These are phyloP conservation scores for Bergia puertoricense DNA, from an alignment of 92 coral and sea anemone genomes.

Conservation along the genomic window DNA sequence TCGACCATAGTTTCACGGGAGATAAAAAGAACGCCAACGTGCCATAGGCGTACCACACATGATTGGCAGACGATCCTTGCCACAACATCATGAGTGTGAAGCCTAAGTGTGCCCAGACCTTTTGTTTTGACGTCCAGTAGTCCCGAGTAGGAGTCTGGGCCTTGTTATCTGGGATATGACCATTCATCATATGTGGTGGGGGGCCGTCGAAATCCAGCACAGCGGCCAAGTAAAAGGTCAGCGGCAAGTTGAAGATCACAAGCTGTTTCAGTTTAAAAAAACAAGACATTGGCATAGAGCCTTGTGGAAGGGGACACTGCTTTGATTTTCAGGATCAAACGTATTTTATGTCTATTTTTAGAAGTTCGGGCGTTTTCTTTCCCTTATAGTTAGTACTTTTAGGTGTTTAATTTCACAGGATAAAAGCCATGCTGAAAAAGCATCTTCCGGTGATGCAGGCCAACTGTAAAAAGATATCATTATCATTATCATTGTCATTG, in stretches of 20 bases:
- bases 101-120: conserved; percentile 56
- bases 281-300: not conserved
- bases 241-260: conserved; percentile 74
- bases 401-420: no score
- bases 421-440: no score
- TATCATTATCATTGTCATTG: no score
- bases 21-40: conserved; percentile 74
- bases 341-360: no score
- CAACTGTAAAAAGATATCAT: no score
- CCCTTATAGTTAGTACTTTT: no score
- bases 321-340: no score
- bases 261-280: conserved; percentile 53
- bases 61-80: conserved; percentile 75
- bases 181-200: conserved; percentile 28
- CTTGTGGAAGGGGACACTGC: no score
- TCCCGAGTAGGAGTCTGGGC: conserved; percentile 39
- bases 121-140: conserved; percentile 42
- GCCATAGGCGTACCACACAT: conserved; percentile 80
- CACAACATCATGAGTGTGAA: conserved; percentile 61
- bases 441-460: no score
- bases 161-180: conserved; percentile 15
- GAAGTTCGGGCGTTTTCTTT: no score
- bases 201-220: conserved; percentile 61
- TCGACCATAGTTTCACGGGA: conserved; percentile 93
- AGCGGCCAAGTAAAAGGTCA: conserved; percentile 79